A percentile compares a stretch with the other conserved stretches of the same genome.
Conservation (phyloP, 1,140 invertebrate genomes). For the Aphelenchoides fujianensis region DNA sequence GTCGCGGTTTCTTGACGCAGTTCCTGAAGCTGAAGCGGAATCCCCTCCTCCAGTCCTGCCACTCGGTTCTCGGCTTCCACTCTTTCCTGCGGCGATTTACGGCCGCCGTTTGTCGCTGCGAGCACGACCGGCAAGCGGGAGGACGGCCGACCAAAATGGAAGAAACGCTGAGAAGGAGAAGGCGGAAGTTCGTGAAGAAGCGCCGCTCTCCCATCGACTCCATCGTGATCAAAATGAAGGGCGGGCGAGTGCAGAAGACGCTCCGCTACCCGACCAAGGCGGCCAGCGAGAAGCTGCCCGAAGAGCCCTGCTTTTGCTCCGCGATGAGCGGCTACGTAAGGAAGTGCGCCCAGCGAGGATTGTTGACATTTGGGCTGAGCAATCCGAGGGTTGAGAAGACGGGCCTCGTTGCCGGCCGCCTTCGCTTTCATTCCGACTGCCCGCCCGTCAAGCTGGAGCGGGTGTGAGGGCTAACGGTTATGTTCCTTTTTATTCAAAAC, state of each 20-base stretch:
- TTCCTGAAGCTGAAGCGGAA: not conserved
- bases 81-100: not conserved
- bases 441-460: not conserved
- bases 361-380: conserved; percentile 4
- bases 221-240: too few species aligned
- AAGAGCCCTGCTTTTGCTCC: not conserved
- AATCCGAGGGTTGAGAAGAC: not conserved
- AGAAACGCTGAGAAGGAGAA: not conserved
- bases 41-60: not conserved
- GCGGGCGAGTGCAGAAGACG: not conserved
- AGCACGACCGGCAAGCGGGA: not conserved
- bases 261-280: not conserved
- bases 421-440: not conserved
- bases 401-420: not conserved
- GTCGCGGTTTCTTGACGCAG: not conserved
- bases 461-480: not conserved
- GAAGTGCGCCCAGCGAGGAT: conserved; percentile 2
- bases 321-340: conserved; percentile 4
- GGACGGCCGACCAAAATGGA: conserved; percentile 4
- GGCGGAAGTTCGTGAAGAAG: not conserved
- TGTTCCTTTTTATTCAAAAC: not conserved
- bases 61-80: not conserved
- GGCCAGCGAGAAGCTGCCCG: not conserved
- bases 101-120: conserved; percentile 3
- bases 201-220: too few species aligned